Percentiles rank a stretch among this genome's conserved stretches.
phyloP scores from a whole-genome alignment of 2,113 vertebrate species.

The Cephalopholis sonnerati region DNA sequence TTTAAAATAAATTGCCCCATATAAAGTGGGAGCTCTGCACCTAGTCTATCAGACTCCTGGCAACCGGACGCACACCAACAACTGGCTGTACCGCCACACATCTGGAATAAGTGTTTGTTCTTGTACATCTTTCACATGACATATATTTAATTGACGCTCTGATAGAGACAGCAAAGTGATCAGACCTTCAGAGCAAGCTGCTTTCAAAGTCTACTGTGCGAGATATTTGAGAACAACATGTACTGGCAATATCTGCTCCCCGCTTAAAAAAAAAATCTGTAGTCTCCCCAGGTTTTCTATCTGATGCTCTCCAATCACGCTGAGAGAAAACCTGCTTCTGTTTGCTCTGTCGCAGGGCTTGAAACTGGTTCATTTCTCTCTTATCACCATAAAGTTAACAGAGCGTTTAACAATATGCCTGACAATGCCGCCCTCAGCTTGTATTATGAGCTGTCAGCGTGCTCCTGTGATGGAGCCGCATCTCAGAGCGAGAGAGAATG shows the following conservation, averaged over 20 bases:
- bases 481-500: constrained; percentile 13
- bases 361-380: constrained; percentile 9
- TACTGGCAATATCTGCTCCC: constrained; percentile 19
- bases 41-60: constrained; percentile 52
- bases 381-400: constrained; percentile 17
- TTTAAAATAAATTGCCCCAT: constrained; percentile 76
- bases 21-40: constrained; percentile 59
- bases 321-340: constrained; percentile 27
- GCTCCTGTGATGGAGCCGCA: constrained; percentile 13
- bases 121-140: constrained; percentile 20
- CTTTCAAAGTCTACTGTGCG: constrained; percentile 34
- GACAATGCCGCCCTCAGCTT: constrained; percentile 20
- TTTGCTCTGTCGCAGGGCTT: constrained; percentile 9
- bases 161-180: constrained; percentile 27
- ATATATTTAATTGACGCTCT: constrained; percentile 35
- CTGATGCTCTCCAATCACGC: constrained; percentile 7
- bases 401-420: constrained; percentile 29
- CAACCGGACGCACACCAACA: constrained; percentile 26
- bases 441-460: not conserved
- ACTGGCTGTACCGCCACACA: constrained; percentile 28
- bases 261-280: constrained; percentile 3
- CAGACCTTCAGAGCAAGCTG: constrained; percentile 48
- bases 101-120: constrained; percentile 17
- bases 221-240: constrained; percentile 24
- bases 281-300: constrained; percentile 21